Percentiles rank a stretch among this genome's conserved stretches.
Evolutionary conservation across 2,797 vertebrate genomes (phyloP).

Genomic region (Tangara arthus): DNA sequence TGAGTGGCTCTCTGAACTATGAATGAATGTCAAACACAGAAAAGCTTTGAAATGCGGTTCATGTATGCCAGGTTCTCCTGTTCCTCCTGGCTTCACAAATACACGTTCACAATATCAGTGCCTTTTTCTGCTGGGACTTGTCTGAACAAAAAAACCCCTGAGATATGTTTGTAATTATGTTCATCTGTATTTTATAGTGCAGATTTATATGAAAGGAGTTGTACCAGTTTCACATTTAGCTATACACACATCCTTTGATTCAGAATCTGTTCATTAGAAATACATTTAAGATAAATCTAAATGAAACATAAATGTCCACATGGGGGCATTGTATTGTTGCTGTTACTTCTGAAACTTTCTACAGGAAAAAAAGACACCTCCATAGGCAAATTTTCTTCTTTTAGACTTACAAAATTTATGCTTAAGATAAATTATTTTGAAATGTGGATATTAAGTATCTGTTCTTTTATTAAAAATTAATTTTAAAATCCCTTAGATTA

Average conservation of each 20-base stretch:
- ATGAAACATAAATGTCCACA: slow-evolving; percentile 20
- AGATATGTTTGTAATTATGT: neutral
- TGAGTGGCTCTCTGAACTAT: neutral
- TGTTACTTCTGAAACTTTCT: slow-evolving; percentile 1
- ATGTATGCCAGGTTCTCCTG: neutral
- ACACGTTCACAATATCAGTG: neutral
- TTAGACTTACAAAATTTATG: rapidly evolving
- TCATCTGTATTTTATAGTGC: neutral
- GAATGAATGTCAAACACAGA: neutral
- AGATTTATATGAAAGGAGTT: neutral
- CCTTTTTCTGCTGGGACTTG: neutral
- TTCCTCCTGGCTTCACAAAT: neutral
- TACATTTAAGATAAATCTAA: neutral
- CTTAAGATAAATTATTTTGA: neutral
- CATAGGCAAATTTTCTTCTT: neutral
- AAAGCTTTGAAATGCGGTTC: neutral
- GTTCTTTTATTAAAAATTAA: neutral
- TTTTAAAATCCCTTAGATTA: neutral
- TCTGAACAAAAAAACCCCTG: neutral
- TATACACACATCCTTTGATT: neutral
- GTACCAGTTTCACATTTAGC: neutral
- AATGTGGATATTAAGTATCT: neutral
- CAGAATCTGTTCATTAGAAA: neutral
- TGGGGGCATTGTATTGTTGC: slow-evolving; percentile 50
- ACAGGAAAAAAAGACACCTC: neutral